Evolutionary conservation across 2,888 invertebrate species (phyloP).

Genomic region (Clivina fossor): DNA sequence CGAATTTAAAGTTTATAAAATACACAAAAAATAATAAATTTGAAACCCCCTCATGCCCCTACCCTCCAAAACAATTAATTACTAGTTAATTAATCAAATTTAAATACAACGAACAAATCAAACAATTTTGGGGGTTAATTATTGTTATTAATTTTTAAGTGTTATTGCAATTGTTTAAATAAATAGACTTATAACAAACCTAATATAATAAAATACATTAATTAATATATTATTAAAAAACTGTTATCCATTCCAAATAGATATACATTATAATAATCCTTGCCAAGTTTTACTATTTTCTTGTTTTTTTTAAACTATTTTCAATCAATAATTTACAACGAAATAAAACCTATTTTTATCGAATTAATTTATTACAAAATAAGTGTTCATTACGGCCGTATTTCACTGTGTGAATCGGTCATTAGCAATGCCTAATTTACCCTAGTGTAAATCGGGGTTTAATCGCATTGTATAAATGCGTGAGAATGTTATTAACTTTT

Average conservation of each 20-base stretch:
- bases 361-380: no score
- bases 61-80: neutral
- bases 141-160: slow-evolving; percentile 17
- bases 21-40: neutral
- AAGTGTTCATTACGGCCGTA: no score
- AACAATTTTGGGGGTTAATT: neutral
- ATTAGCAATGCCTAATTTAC: no score
- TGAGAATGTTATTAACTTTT: no score
- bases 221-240: slow-evolving; percentile 18
- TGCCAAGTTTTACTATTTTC: slow-evolving; percentile 15
- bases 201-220: slow-evolving; percentile 19
- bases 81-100: neutral
- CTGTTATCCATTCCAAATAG: slow-evolving; percentile 16
- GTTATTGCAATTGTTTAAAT: slow-evolving; percentile 19
- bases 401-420: no score
- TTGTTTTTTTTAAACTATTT: no score
- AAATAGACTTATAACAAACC: slow-evolving; percentile 10
- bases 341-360: no score
- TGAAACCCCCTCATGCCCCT: slow-evolving; percentile 5
- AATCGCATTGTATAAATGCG: no score
- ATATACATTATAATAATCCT: slow-evolving; percentile 15
- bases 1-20: slow-evolving; percentile 23
- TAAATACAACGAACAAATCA: slow-evolving; percentile 3
- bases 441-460: no score
- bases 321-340: no score